These are phyloP conservation scores for Paguma larvata DNA, from an alignment of 2,797 vertebrate genomes.

Conservation along the genomic window DNA sequence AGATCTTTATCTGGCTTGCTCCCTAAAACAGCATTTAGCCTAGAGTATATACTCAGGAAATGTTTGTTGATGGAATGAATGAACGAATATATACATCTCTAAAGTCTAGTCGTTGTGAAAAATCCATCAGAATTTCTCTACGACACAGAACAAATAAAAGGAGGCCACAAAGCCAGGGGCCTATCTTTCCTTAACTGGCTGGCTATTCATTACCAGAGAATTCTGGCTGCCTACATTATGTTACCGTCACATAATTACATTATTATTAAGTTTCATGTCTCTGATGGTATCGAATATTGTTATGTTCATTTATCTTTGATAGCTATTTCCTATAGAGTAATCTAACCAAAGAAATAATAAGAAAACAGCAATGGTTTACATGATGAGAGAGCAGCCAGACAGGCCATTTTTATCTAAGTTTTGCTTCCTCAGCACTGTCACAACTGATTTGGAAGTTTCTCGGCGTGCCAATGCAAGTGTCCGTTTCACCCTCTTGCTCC, in stretches of 20 bases:
- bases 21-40: background rate
- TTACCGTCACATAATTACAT: slow-evolving; percentile 62
- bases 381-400: background rate
- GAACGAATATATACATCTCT: background rate
- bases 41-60: background rate
- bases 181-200: background rate
- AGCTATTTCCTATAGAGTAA: slow-evolving; percentile 30
- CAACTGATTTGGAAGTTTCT: slow-evolving; percentile 5
- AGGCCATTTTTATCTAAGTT: slow-evolving; percentile 20
- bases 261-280: slow-evolving; percentile 59
- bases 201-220: slow-evolving; percentile 16
- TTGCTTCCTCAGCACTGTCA: slow-evolving; percentile 63
- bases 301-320: slow-evolving; percentile 32
- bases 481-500: background rate
- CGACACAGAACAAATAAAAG: background rate
- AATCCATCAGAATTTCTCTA: background rate
- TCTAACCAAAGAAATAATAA: slow-evolving; percentile 10
- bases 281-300: slow-evolving; percentile 75
- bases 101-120: background rate
- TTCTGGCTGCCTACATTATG: slow-evolving; percentile 56
- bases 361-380: slow-evolving; percentile 27
- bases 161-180: background rate
- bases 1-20: slow-evolving; percentile 38
- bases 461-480: background rate
- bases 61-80: slow-evolving; percentile 5